A percentile compares a stretch with the other conserved stretches of the same genome.
Conservation (phyloP, 2,797 vertebrate species). For the Lateolabrax maculatus region DNA sequence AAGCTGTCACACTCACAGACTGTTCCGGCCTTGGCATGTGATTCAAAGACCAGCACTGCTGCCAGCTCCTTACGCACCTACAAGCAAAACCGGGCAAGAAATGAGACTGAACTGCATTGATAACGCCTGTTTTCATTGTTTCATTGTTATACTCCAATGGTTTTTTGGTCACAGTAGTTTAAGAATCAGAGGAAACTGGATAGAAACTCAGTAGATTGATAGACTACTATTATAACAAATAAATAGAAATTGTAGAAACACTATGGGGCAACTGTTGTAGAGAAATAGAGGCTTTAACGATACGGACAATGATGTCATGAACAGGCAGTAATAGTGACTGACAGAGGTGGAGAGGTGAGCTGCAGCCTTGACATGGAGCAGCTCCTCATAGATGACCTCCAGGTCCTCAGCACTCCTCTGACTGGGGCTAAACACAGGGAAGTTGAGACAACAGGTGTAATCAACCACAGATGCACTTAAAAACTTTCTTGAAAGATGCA, state of each 20-base stretch:
- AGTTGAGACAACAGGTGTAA: not conserved
- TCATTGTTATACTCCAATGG: not conserved
- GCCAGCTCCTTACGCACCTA: conserved; percentile 96
- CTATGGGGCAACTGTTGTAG: not conserved
- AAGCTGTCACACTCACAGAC: conserved; percentile 89
- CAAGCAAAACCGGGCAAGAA: conserved; percentile 29
- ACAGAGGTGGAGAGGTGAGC: conserved; percentile 96
- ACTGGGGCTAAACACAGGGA: conserved; percentile 84
- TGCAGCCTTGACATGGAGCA: conserved; percentile 96
- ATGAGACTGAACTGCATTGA: not conserved
- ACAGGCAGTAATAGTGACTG: conserved; percentile 65
- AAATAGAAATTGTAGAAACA: not conserved
- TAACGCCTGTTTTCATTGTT: conserved; percentile 2
- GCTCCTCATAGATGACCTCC: conserved; percentile 96
- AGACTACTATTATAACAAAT: not conserved
- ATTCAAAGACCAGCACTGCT: conserved; percentile 94
- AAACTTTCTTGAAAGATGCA: not conserved
- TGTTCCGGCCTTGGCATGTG: conserved; percentile 93
- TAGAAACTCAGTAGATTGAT: not conserved
- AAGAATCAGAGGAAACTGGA: not conserved
- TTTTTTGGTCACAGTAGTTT: not conserved
- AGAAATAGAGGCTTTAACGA: not conserved
- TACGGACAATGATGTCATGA: not conserved
- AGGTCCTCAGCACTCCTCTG: conserved; percentile 94
- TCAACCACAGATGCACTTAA: not conserved